Evolutionary conservation across 2,888 invertebrate species (phyloP).

Genomic region (Cetonia aurata): DNA sequence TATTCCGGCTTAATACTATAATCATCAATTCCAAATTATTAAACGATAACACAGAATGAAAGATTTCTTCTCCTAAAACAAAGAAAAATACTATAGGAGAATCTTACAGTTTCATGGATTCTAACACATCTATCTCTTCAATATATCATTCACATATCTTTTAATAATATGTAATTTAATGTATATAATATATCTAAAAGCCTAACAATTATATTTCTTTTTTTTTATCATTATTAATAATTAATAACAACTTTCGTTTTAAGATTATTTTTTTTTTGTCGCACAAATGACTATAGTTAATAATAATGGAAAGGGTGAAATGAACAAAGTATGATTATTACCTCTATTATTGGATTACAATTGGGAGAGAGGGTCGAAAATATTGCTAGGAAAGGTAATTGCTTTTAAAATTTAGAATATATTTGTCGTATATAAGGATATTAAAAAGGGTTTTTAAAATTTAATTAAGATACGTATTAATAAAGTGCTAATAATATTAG

Average conservation of each 20-base stretch:
- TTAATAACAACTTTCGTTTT: slow-evolving; percentile 21
- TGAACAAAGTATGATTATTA: not conserved
- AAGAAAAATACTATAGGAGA: too few species aligned
- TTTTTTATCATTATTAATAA: slow-evolving; percentile 22
- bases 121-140: slow-evolving; percentile 9
- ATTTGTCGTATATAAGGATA: slow-evolving; percentile 57
- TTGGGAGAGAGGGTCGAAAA: slow-evolving; percentile 38
- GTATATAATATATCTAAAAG: slow-evolving; percentile 12
- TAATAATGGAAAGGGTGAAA: not conserved
- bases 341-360: not conserved
- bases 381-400: slow-evolving; percentile 63
- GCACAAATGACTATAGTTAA: not conserved
- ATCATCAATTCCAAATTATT: too few species aligned
- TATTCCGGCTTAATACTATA: too few species aligned
- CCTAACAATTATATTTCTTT: slow-evolving; percentile 32
- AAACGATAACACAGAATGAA: not conserved
- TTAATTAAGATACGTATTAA: slow-evolving; percentile 12
- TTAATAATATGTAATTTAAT: slow-evolving; percentile 31
- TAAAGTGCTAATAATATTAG: slow-evolving; percentile 34
- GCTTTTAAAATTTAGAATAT: slow-evolving; percentile 66
- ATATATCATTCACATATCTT: slow-evolving; percentile 10
- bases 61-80: slow-evolving; percentile 4
- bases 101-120: too few species aligned
- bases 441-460: not conserved
- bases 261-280: not conserved